Evolutionary conservation across 2,888 invertebrate species (phyloP).

Genomic region (Dorcus parallelipipedus): DNA sequence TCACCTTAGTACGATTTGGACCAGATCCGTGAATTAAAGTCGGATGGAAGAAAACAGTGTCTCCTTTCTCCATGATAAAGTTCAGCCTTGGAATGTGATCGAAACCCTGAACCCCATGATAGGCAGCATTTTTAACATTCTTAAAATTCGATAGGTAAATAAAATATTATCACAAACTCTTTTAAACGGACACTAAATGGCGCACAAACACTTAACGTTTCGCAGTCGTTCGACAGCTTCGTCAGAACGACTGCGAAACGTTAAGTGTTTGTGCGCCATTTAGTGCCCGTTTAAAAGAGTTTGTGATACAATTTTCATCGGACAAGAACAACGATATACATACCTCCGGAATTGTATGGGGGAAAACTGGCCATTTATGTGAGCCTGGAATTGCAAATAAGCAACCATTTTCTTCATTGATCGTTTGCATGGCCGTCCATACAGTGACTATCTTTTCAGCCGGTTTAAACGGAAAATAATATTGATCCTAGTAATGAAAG

Average conservation of each 20-base stretch:
- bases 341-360: conserved; percentile 69
- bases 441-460: conserved; percentile 72
- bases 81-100: conserved; percentile 53
- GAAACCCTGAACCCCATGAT: conserved; percentile 59
- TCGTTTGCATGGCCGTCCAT: conserved; percentile 84
- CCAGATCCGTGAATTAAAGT: conserved; percentile 81
- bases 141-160: conserved; percentile 24
- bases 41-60: conserved; percentile 85
- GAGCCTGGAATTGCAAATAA: conserved; percentile 75
- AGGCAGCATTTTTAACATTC: conserved; percentile 60
- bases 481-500: conserved; percentile 62
- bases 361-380: conserved; percentile 59
- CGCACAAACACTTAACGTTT: no score
- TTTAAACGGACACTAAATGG: no score
- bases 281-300: no score
- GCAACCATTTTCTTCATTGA: conserved; percentile 72
- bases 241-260: no score
- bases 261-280: no score
- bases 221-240: no score
- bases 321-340: no score
- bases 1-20: conserved; percentile 64
- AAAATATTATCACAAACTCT: no score
- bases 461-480: conserved; percentile 84
- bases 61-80: conserved; percentile 77
- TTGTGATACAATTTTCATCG: no score